phyloP scores from a whole-genome alignment of 2,113 vertebrate genomes.

The Cyphomyrus plagiostoma region DNA sequence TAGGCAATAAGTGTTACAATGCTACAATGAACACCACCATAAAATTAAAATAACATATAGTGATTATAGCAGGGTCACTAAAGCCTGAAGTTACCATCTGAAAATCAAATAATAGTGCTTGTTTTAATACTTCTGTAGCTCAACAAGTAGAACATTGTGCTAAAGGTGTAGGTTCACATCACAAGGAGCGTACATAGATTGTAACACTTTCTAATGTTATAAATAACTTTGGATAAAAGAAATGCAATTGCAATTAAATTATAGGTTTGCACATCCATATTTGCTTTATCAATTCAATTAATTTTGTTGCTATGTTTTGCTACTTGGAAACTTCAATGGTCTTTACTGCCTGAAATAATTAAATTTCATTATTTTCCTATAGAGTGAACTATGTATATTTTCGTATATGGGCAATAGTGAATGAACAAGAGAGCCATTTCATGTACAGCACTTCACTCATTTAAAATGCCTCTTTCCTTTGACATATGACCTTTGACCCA shows the following conservation, averaged over 20 bases:
- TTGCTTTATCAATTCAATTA: background rate
- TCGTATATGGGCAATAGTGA: background rate
- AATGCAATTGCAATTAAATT: background rate
- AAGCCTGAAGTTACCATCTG: too few species aligned
- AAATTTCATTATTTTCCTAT: background rate
- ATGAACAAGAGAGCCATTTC: background rate
- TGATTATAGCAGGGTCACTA: too few species aligned
- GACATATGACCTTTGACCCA: background rate
- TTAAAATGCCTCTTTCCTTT: background rate
- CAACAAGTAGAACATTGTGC: background rate
- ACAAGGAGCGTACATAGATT: background rate
- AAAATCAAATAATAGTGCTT: background rate
- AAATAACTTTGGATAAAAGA: background rate
- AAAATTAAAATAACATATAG: too few species aligned
- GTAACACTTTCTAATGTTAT: background rate
- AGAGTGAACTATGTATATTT: background rate
- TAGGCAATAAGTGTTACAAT: too few species aligned
- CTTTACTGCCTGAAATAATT: background rate
- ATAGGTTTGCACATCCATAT: background rate
- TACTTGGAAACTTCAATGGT: background rate
- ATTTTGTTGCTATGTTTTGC: background rate
- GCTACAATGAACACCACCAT: too few species aligned
- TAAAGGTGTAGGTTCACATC: background rate
- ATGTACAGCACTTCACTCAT: background rate
- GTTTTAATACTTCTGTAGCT: background rate